phyloP scores from a whole-genome alignment of 2,888 invertebrate genomes.

The Hirtodrosophila alboralis region DNA sequence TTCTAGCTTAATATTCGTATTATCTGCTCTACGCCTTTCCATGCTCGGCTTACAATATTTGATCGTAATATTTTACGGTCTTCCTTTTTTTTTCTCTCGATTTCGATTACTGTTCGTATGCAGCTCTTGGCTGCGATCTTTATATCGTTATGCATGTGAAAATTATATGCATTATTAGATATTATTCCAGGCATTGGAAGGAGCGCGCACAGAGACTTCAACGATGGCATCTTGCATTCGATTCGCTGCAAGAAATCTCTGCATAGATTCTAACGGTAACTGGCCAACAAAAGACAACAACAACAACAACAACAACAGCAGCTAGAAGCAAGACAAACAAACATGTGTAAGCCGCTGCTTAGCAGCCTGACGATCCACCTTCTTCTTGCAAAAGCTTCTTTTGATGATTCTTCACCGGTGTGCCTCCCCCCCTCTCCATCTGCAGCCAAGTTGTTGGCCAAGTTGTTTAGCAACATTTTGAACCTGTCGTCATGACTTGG shows the following conservation, averaged over 20 bases:
- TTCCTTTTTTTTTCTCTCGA: constrained; percentile 10
- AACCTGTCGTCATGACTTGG: constrained; percentile 80
- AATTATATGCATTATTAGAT: constrained; percentile 80
- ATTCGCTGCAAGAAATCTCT: constrained; percentile 37
- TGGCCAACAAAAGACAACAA: constrained; percentile 56
- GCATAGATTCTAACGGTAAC: constrained; percentile 60
- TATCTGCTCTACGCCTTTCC: constrained; percentile 1
- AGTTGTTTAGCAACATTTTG: constrained; percentile 76
- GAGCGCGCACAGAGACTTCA: constrained; percentile 16
- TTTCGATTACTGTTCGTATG: constrained; percentile 23
- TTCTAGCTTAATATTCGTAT: constrained; percentile 46
- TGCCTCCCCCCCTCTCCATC: constrained; percentile 24
- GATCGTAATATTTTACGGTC: constrained; percentile 69
- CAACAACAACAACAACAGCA: constrained; percentile 24
- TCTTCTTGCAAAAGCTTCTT: background rate
- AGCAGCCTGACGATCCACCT: constrained; percentile 64
- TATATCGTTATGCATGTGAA: constrained; percentile 61
- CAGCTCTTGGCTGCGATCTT: constrained; percentile 21
- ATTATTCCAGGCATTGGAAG: constrained; percentile 58
- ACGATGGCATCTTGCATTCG: constrained; percentile 26
- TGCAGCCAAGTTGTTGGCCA: constrained; percentile 39
- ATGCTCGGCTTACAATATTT: constrained; percentile 59
- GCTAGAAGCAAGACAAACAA: constrained; percentile 62
- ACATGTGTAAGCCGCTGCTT: constrained; percentile 78
- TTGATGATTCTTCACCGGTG: constrained; percentile 18